These are phyloP conservation scores for Semotilus atromaculatus DNA, from an alignment of 2,797 vertebrate genomes.

Conservation along the genomic window DNA sequence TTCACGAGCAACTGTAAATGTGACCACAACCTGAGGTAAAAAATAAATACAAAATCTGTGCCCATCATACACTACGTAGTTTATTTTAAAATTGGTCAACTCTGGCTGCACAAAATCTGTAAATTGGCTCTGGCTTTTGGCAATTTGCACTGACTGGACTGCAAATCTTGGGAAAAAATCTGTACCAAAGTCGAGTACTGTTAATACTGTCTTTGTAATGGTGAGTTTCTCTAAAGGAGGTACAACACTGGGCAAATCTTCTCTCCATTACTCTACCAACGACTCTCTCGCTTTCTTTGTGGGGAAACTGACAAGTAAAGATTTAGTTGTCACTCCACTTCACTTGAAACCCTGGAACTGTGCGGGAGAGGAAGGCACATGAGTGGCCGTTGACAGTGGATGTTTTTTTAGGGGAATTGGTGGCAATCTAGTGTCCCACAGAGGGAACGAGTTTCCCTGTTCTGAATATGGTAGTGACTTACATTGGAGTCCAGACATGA, in stretches of 20 bases:
- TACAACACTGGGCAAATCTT: background rate
- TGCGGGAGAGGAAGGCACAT: conserved; percentile 57
- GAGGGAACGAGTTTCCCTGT: conserved; percentile 74
- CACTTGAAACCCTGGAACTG: conserved; percentile 79
- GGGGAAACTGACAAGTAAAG: conserved; percentile 76
- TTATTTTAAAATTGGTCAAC: background rate
- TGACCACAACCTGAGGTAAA: background rate
- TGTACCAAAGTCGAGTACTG: background rate
- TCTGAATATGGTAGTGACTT: conserved; percentile 84
- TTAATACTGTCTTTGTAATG: background rate
- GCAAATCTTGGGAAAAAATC: background rate
- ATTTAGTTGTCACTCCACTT: conserved; percentile 71
- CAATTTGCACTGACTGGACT: background rate
- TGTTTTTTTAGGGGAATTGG: conserved; percentile 63
- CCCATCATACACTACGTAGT: background rate
- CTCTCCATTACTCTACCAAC: background rate
- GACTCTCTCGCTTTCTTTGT: conserved; percentile 66
- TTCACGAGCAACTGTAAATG: background rate
- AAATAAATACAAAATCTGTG: background rate
- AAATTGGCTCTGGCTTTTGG: background rate
- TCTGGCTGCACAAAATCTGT: background rate
- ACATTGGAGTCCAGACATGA: conserved; percentile 88
- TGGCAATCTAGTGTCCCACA: conserved; percentile 72
- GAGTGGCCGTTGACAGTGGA: conserved; percentile 50
- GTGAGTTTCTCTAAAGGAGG: background rate